Conservation (phyloP, 1,140 invertebrate species). For the Leptinotarsa undecemlineata region DNA sequence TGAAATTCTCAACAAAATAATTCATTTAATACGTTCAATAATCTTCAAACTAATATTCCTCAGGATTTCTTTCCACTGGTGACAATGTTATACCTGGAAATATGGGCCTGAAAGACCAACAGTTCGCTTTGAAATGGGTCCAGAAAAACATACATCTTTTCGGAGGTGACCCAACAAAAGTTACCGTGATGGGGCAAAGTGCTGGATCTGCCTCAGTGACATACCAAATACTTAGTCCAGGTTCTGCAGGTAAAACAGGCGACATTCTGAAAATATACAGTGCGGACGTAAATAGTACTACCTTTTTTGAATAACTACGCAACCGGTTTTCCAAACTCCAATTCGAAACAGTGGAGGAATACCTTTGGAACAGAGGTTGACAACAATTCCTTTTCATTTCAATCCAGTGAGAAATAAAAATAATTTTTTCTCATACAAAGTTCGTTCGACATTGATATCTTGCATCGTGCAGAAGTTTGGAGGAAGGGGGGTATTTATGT, state of each 20-base stretch:
- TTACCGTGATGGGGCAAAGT: slow-evolving; percentile 33
- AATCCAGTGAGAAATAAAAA: too few species aligned
- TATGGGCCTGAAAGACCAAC: slow-evolving; percentile 37
- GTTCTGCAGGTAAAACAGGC: slow-evolving; percentile 15
- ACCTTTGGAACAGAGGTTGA: too few species aligned
- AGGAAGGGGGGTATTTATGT: too few species aligned
- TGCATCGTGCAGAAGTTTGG: too few species aligned
- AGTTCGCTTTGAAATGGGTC: slow-evolving; percentile 31
- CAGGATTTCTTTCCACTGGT: slow-evolving; percentile 34
- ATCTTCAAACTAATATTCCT: neutral
- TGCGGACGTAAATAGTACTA: too few species aligned
- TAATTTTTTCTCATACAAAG: too few species aligned
- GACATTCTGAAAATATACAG: neutral
- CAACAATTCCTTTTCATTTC: too few species aligned
- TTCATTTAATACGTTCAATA: neutral
- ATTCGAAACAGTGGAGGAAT: too few species aligned
- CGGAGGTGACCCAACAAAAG: slow-evolving; percentile 30
- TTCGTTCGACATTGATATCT: too few species aligned
- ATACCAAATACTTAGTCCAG: slow-evolving; percentile 29
- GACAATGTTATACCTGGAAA: slow-evolving; percentile 34
- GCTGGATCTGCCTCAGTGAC: slow-evolving; percentile 36
- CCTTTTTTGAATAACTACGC: too few species aligned
- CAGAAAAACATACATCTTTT: slow-evolving; percentile 33
- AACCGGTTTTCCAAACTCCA: too few species aligned
- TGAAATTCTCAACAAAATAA: too few species aligned